Evolutionary conservation across 2,113 vertebrate species (phyloP), one percentile per base, ranked within the genome.

Genomic region (Syngnathus typhle): DNA sequence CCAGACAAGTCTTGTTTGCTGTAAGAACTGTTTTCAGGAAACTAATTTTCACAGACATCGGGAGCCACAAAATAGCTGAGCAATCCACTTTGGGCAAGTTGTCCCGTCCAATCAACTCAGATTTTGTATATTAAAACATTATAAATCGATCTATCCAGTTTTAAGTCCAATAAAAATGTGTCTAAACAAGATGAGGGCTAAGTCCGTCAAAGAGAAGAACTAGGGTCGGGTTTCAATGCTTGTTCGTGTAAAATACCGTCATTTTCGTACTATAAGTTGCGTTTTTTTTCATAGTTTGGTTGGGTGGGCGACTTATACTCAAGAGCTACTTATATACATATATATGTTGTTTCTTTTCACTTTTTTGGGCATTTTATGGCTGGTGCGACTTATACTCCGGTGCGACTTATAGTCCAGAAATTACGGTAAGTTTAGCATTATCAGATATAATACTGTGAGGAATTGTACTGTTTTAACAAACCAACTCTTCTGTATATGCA

Each of bases 401-500:
- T n/a, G n/a, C n/a, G n/a, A n/a, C n/a, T n/a, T n/a, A n/a, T n/a
- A n/a, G n/a, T n/a, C n/a, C n/a, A n/a, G n/a, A n/a, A n/a, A n/a
- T n/a, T n/a, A n/a, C n/a, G n/a, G n/a, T n/a, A 66, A 62, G 38
- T 74, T 65, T 16, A 54, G 46, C 32, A 21, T 52, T 80, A 70
- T 36, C 67, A 71, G 51, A 56, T 37, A 38, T 23, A 44, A 47
- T 72, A 62, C 32, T 65, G 46, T 69, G 72, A 73, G 58, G 79
- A 73, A 71, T 73, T 64, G 60, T 65, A 41, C 63, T 27, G 9
- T 73, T 78, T 79, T 73, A 58, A 73, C 75, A 70, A 69, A 1
- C 65, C 67, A 43, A 65, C 68, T 59, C 64, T 49, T 76, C 69
- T 84, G 86, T 85, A 74, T 89, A 87, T 90, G 85, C 76, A 89